Percentiles rank a stretch among this genome's conserved stretches.
phyloP scores from a whole-genome alignment of 2,113 vertebrate species.

The Pimephales promelas region DNA sequence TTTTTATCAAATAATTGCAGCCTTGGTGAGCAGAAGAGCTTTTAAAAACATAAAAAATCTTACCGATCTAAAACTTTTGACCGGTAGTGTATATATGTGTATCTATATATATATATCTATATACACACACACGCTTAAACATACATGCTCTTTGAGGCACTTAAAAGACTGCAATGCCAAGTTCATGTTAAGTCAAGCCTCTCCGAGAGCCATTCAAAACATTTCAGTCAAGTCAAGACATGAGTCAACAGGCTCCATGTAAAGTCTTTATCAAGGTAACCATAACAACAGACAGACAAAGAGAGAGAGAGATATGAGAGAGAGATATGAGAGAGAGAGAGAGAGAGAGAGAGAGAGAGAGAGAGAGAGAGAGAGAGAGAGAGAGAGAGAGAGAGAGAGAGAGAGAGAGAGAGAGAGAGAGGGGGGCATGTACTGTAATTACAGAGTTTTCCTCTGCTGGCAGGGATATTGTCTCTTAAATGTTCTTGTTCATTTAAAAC shows the following conservation, averaged over 20 bases:
- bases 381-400: neutral
- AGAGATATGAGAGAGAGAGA: neutral
- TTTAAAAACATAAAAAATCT: too few species aligned
- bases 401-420: neutral
- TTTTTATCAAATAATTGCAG: too few species aligned
- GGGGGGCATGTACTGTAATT: neutral
- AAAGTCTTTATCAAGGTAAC: slow-evolving; percentile 10
- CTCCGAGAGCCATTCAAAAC: slow-evolving; percentile 18
- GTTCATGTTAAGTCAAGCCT: slow-evolving; percentile 10
- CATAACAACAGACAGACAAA: neutral
- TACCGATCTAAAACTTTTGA: too few species aligned
- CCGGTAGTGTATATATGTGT: too few species aligned
- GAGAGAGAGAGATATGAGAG: too few species aligned
- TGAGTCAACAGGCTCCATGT: slow-evolving; percentile 7
- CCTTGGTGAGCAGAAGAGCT: too few species aligned
- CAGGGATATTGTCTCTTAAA: neutral
- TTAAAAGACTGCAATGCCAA: slow-evolving; percentile 4
- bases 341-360: neutral
- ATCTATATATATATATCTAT: too few species aligned
- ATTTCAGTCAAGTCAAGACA: slow-evolving; percentile 37
- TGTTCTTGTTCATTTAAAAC: neutral
- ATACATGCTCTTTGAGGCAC: neutral
- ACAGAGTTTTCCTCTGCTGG: neutral
- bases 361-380: neutral
- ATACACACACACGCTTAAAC: slow-evolving; percentile 13